Percentiles rank a stretch among this genome's conserved stretches.
These are phyloP conservation scores for Dicycla oo DNA, from an alignment of 2,888 invertebrate species.

Conservation along the genomic window DNA sequence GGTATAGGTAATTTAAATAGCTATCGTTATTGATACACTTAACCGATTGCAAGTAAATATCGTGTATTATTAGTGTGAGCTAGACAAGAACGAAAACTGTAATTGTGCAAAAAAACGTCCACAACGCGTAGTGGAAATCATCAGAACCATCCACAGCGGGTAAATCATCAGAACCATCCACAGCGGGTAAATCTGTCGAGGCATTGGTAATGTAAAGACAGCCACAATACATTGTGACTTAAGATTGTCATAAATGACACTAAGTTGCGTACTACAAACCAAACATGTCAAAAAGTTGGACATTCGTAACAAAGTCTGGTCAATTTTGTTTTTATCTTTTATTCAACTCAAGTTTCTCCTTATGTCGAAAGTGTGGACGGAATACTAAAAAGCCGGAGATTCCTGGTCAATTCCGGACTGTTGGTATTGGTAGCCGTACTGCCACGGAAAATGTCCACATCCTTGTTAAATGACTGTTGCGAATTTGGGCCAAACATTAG, in stretches of 20 bases:
- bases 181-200: background rate
- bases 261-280: background rate
- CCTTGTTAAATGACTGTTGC: background rate
- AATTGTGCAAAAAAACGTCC: constrained; percentile 3
- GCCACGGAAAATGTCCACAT: background rate
- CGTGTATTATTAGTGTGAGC: background rate
- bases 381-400: background rate
- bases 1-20: constrained; percentile 33
- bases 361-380: too few relatives aligned
- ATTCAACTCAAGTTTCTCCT: too few relatives aligned
- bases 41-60: constrained; percentile 17
- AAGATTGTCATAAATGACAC: background rate
- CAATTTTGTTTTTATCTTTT: background rate
- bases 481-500: background rate
- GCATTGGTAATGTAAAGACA: background rate
- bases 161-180: background rate
- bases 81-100: background rate
- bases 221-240: background rate
- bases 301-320: background rate
- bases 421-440: background rate
- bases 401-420: background rate
- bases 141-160: background rate
- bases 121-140: background rate
- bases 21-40: constrained; percentile 15
- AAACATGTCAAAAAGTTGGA: background rate